These are phyloP conservation scores for Heliconius aoede DNA, from an alignment of 2,888 invertebrate genomes.

Conservation along the genomic window DNA sequence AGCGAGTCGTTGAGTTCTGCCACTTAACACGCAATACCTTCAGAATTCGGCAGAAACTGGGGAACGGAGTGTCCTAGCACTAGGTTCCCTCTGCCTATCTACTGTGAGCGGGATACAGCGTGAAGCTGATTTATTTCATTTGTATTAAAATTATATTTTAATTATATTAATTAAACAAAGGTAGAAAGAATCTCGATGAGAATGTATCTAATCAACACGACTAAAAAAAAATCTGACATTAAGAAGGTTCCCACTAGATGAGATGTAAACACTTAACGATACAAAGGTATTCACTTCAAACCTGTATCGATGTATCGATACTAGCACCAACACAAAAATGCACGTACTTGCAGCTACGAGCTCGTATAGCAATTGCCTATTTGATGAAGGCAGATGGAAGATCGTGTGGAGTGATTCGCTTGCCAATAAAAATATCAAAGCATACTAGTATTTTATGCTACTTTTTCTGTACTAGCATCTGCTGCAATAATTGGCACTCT, in stretches of 20 bases:
- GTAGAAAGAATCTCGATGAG: constrained; percentile 16
- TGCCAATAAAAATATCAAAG: constrained; percentile 32
- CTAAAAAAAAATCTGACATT: constrained; percentile 35
- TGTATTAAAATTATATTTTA: too few species aligned
- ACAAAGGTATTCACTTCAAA: constrained; percentile 42
- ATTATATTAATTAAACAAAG: background rate
- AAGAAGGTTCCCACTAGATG: constrained; percentile 41
- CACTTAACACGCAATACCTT: too few species aligned
- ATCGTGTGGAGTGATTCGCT: constrained; percentile 59
- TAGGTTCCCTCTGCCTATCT: background rate
- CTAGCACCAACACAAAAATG: constrained; percentile 40
- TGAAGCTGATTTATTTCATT: background rate
- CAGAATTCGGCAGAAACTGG: background rate
- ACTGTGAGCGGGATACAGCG: background rate
- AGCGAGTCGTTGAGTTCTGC: too few species aligned
- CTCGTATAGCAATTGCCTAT: constrained; percentile 35
- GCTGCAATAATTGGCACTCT: background rate
- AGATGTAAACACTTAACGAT: constrained; percentile 37
- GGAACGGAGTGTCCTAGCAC: background rate
- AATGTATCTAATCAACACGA: constrained; percentile 37
- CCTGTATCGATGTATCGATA: constrained; percentile 42
- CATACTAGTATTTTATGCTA: constrained; percentile 13
- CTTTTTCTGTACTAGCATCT: constrained; percentile 5
- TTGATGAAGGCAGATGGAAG: constrained; percentile 45
- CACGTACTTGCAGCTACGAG: constrained; percentile 11